Conservation (phyloP, 2,888 invertebrate genomes). For the Synergus japonicus region DNA sequence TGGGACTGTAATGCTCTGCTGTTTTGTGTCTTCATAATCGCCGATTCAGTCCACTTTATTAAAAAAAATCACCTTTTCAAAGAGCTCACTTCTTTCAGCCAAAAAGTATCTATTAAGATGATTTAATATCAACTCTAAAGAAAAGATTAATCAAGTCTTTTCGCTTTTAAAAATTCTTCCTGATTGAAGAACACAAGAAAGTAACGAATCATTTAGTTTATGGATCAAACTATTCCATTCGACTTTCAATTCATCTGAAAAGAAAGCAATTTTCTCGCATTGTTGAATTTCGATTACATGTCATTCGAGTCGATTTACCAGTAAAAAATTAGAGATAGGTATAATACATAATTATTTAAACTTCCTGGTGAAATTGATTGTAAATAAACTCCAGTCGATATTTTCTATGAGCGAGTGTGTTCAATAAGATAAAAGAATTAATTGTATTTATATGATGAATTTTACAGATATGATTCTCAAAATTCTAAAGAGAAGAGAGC, state of each 20-base stretch:
- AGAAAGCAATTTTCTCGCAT: constrained; percentile 28
- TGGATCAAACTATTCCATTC: background rate
- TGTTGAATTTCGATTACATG: constrained; percentile 17
- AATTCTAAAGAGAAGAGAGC: constrained; percentile 2
- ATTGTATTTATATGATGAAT: background rate
- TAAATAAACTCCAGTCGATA: background rate
- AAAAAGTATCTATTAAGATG: background rate
- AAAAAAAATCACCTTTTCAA: constrained; percentile 9
- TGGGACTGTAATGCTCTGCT: constrained; percentile 45
- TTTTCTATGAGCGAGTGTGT: background rate
- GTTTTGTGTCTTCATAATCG: background rate
- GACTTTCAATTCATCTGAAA: background rate
- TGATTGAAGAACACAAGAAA: background rate
- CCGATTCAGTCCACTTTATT: constrained; percentile 28
- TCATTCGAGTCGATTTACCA: background rate
- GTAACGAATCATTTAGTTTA: constrained; percentile 1
- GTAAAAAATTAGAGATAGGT: background rate
- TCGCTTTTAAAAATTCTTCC: background rate
- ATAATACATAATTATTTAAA: background rate
- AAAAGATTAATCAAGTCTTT: background rate
- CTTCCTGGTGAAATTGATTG: background rate
- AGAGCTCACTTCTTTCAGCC: background rate
- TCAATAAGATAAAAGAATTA: background rate
- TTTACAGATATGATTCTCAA: background rate
- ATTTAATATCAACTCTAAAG: background rate